Conservation (phyloP, 1,140 invertebrate genomes). For the Eurosta solidaginis region DNA sequence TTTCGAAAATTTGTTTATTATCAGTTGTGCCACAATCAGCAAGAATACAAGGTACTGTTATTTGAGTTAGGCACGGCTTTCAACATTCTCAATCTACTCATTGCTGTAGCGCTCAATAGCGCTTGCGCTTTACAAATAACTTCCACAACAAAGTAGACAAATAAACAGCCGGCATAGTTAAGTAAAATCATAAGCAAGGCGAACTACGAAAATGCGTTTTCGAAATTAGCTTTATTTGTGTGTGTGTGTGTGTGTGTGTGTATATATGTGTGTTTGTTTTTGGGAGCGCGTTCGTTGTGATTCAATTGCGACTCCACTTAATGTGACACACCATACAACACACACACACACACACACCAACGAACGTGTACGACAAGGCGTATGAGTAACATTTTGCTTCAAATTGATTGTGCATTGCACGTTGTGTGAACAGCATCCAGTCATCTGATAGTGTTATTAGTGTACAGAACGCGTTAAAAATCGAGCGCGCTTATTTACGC, state of each 20-base stretch:
- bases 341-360: too few relatives aligned
- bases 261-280: too few relatives aligned
- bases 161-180: background rate
- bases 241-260: too few relatives aligned
- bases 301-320: too few relatives aligned
- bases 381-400: slow-evolving; percentile 17
- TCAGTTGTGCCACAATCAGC: background rate
- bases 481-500: background rate
- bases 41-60: background rate
- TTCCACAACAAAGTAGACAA: background rate
- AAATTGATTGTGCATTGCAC: slow-evolving; percentile 2
- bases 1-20: slow-evolving; percentile 3
- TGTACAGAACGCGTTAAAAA: slow-evolving; percentile 10
- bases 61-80: background rate
- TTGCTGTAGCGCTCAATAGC: background rate
- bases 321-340: too few relatives aligned
- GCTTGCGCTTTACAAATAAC: background rate
- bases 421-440: slow-evolving; percentile 25
- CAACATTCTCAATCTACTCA: background rate
- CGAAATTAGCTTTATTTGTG: background rate
- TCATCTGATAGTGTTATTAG: slow-evolving; percentile 10
- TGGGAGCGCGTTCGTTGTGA: too few relatives aligned
- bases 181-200: background rate
- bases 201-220: slow-evolving; percentile 1
- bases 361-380: slow-evolving; percentile 14